phyloP scores from a whole-genome alignment of 1,140 invertebrate genomes.

The Hyphantria cunea region DNA sequence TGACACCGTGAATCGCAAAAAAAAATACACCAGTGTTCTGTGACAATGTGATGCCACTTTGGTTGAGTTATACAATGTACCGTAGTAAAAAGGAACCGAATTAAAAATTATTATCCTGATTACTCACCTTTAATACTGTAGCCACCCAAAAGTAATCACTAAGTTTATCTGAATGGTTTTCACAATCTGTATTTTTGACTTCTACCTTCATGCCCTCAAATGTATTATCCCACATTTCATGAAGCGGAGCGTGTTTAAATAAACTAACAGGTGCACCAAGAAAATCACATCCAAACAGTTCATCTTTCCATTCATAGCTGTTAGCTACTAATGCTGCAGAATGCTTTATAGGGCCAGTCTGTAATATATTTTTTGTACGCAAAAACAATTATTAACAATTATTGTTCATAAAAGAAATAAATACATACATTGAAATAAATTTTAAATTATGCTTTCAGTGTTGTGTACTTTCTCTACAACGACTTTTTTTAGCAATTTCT shows the following conservation, averaged over 20 bases:
- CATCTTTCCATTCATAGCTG: slow-evolving; percentile 92
- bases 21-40: too few relatives aligned
- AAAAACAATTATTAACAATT: too few relatives aligned
- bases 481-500: too few relatives aligned
- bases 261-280: slow-evolving; percentile 93
- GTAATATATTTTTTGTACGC: too few relatives aligned
- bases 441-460: too few relatives aligned
- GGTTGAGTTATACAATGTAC: too few relatives aligned
- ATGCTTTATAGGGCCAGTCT: slow-evolving; percentile 72
- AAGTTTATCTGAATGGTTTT: slow-evolving; percentile 87
- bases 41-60: too few relatives aligned
- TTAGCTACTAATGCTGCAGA: slow-evolving; percentile 81
- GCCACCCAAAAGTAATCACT: slow-evolving; percentile 97
- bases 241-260: slow-evolving; percentile 95
- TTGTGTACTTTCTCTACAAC: too few relatives aligned
- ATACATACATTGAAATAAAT: too few relatives aligned
- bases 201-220: slow-evolving; percentile 97
- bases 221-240: slow-evolving; percentile 96
- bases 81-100: too few relatives aligned
- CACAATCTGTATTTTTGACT: slow-evolving; percentile 95
- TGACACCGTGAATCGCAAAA: too few relatives aligned
- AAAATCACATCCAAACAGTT: slow-evolving; percentile 89
- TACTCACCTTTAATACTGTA: slow-evolving; percentile 88
- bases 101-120: background rate
- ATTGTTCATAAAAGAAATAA: too few relatives aligned